Percentiles rank a stretch among this genome's conserved stretches.
Evolutionary conservation across 23 tunicate genomes (phyloP).

Genomic region (Diplosoma virens): DNA sequence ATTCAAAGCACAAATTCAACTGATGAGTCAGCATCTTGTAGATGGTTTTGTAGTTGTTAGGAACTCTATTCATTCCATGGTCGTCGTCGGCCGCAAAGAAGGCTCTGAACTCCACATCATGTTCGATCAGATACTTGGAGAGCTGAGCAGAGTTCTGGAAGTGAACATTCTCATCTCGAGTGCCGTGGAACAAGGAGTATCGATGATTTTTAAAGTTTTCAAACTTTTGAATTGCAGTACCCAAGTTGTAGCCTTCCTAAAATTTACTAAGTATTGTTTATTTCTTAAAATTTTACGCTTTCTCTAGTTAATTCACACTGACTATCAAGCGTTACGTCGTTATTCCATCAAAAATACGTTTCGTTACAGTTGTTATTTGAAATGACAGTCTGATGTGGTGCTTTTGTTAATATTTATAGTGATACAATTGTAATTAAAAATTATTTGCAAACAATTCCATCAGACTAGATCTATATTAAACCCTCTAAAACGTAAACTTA

Average conservation of each 20-base stretch:
- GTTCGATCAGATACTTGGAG: constrained; percentile 50
- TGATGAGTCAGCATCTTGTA: constrained; percentile 68
- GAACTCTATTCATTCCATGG: constrained; percentile 40
- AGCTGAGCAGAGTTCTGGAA: constrained; percentile 76
- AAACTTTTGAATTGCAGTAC: constrained; percentile 50
- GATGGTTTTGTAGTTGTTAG: constrained; percentile 46
- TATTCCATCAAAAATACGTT: no score
- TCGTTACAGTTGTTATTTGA: no score
- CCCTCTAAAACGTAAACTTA: no score
- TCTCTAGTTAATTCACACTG: no score
- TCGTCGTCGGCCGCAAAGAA: constrained; percentile 72
- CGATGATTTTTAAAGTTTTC: constrained; percentile 52
- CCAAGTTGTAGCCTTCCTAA: constrained; percentile 49
- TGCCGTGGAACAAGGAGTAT: constrained; percentile 62
- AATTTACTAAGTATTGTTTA: no score
- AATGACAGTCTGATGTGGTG: no score
- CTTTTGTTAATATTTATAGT: no score
- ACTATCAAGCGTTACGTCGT: no score
- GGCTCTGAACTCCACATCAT: constrained; percentile 58
- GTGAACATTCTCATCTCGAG: constrained; percentile 85
- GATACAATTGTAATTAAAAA: no score
- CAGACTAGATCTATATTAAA: no score
- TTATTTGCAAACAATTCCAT: no score
- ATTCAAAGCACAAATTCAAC: neutral
- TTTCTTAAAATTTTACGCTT: no score